Conservation (phyloP, 2,113 vertebrate genomes). For the Romanogobio albipinnatus region DNA sequence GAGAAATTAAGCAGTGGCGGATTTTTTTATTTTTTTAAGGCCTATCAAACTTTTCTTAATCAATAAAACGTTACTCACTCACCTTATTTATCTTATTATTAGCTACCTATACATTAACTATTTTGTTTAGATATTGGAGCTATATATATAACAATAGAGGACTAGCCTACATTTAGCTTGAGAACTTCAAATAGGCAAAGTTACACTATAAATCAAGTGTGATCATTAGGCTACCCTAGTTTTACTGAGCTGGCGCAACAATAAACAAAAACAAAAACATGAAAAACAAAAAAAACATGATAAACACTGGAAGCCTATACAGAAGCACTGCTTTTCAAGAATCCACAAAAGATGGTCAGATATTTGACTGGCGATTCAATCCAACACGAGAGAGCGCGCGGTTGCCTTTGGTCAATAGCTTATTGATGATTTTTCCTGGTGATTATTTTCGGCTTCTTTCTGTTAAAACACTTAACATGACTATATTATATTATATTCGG, state of each 20-base stretch:
- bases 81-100: not conserved
- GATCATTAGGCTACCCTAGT: constrained; percentile 16
- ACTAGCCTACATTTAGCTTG: not conserved
- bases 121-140: not conserved
- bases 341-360: not conserved
- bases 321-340: not conserved
- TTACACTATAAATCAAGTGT: not conserved
- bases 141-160: not conserved
- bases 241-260: constrained; percentile 25
- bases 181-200: not conserved
- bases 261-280: not conserved
- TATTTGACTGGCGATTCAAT: constrained; percentile 9
- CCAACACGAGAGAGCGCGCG: not conserved
- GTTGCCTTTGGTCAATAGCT: not conserved
- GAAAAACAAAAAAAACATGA: not conserved
- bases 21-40: not conserved
- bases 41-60: not conserved
- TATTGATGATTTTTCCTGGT: not conserved
- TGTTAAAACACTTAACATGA: not conserved
- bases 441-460: not conserved
- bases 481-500: not conserved
- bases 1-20: not conserved
- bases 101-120: too few relatives aligned
- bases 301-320: constrained; percentile 11
- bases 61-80: not conserved